Evolutionary conservation across 2,888 invertebrate genomes (phyloP).

Genomic region (Perizoma affinitatum): DNA sequence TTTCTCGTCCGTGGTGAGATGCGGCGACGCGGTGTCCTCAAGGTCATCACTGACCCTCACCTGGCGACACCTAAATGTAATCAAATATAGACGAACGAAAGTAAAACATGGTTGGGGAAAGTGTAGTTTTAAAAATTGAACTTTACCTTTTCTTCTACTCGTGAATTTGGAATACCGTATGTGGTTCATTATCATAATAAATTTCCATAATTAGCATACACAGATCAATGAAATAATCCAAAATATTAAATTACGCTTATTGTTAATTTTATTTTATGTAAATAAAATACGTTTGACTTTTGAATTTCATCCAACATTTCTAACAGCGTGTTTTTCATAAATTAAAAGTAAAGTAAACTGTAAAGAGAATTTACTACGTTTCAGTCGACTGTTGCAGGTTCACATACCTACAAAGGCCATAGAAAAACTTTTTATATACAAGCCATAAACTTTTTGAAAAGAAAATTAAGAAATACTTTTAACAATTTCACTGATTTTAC

Average conservation of each 20-base stretch:
- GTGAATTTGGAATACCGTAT: slow-evolving; percentile 25
- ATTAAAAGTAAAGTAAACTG: not conserved
- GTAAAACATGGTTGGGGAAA: not conserved
- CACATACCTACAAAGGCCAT: too few relatives aligned
- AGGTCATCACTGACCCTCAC: slow-evolving; percentile 60
- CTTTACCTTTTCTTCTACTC: slow-evolving; percentile 18
- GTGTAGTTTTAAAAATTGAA: not conserved
- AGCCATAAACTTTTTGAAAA: too few relatives aligned
- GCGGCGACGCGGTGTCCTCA: slow-evolving; percentile 70
- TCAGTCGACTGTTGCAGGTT: too few relatives aligned
- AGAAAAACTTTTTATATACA: too few relatives aligned
- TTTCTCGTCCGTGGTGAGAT: slow-evolving; percentile 72
- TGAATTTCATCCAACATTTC: slow-evolving; percentile 61
- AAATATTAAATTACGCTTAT: slow-evolving; percentile 51
- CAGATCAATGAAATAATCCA: slow-evolving; percentile 19
- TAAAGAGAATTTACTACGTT: not conserved
- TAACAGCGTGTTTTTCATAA: slow-evolving; percentile 17
- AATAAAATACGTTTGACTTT: slow-evolving; percentile 62
- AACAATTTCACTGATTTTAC: too few relatives aligned
- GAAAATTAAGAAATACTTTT: too few relatives aligned
- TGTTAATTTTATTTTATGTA: slow-evolving; percentile 59
- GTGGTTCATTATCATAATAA: slow-evolving; percentile 24
- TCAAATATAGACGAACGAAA: not conserved
- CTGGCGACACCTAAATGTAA: slow-evolving; percentile 33
- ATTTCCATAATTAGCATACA: slow-evolving; percentile 46